Evolutionary conservation across 2,888 invertebrate genomes (phyloP).

Genomic region (Sceliomorpha sp.): DNA sequence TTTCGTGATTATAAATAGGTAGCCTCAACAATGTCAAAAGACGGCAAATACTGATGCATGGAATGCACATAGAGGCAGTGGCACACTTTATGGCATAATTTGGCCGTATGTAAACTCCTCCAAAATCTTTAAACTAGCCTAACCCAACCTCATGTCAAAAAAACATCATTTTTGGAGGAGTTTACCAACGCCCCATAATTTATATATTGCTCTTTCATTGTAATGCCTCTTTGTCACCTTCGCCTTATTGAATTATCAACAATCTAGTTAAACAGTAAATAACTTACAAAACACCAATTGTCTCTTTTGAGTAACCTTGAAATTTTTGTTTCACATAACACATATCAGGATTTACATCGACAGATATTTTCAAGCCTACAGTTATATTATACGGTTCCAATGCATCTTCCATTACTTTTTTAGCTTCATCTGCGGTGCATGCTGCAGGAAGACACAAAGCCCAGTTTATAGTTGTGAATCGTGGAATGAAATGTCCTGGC

Average conservation of each 20-base stretch:
- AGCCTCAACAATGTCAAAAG: too few relatives aligned
- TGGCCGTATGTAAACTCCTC: too few relatives aligned
- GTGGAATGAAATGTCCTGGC: conserved; percentile 88
- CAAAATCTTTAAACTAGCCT: too few relatives aligned
- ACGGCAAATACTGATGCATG: too few relatives aligned
- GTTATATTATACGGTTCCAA: conserved; percentile 83
- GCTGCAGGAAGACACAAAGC: conserved; percentile 86
- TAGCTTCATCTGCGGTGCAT: conserved; percentile 84
- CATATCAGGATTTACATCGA: conserved; percentile 83
- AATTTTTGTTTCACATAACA: conserved; percentile 82
- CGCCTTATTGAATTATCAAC: conserved; percentile 1
- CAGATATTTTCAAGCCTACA: conserved; percentile 82
- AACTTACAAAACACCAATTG: conserved; percentile 81
- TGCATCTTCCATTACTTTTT: conserved; percentile 83
- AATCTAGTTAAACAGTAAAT: conserved; percentile 8
- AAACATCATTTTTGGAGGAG: too few relatives aligned
- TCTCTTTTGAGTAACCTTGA: conserved; percentile 77
- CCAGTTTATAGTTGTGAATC: conserved; percentile 87
- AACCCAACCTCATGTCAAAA: too few relatives aligned
- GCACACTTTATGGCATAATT: too few relatives aligned
- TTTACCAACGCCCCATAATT: too few relatives aligned
- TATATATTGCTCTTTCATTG: too few relatives aligned
- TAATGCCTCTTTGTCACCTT: too few relatives aligned
- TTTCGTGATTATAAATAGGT: too few relatives aligned
- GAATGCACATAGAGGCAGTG: too few relatives aligned